Base-by-base conservation (phyloP, 1,140 invertebrate genomes). In the Yoshiicerus persimilis region DNA sequence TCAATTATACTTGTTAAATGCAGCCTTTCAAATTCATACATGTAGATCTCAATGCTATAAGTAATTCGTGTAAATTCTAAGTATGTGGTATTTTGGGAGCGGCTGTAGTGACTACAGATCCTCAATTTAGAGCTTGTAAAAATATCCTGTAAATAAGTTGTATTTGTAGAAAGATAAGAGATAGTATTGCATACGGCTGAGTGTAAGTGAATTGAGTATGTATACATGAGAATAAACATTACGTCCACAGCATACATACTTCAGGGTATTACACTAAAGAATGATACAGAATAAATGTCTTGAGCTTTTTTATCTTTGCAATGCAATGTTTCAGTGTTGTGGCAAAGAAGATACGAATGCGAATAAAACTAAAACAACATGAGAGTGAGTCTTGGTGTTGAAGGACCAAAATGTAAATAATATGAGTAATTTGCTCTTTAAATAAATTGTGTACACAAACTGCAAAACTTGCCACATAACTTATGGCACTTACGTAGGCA, bases 381-480 rank as follows among this genome's bases (percentile, higher is more conserved):
- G 47, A 30, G 27, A 70, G 75, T 80, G 20, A 20, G 20, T 36
- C 11, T 70, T 80, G 32, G 75, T 80, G 32, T 23, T 80, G 75
- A 80, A 80, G 32, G 75, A 80, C 75, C n/a, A 38, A 30, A 80
- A 80, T 80, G 75, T 38, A 80, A 80, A 80, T 80, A 80, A 16
- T n/a, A 20, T 34, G 75, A 80, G 75, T 36, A 34, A 36, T 36
- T 80, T 80, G 34, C 75, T 36, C 34, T 34, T 34, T 36, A 80
- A 36, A n/a, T 80, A 80, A 80, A 80, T 80, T 80, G 75, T 80
- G 30, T 32, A 80, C 75, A 80, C 75, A 80, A 36, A 32, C 75
- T 80, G 75, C 32, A 80, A 38, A 80, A 36, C 16, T 80, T 80
- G 75, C 32, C 75, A 36, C 32, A 36, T 80, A 80, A 80, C 34